Evolutionary conservation across 2,888 invertebrate genomes (phyloP).

Genomic region (Dasysyrphus tricinctus): DNA sequence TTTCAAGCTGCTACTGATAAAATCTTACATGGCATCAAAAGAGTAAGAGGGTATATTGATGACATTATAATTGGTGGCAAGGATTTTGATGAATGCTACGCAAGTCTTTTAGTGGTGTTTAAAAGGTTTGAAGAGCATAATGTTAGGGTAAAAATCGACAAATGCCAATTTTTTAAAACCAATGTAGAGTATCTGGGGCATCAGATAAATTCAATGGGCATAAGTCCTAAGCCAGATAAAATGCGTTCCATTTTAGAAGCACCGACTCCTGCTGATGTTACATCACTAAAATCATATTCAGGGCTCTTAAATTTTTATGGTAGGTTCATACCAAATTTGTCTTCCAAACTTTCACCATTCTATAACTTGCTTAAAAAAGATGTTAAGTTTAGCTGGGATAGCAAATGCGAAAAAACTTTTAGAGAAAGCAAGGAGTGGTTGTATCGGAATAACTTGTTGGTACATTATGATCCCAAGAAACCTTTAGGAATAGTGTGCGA

Average conservation of each 20-base stretch:
- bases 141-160: no score
- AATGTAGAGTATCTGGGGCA: no score
- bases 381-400: background rate
- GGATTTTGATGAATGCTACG: no score
- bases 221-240: no score
- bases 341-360: background rate
- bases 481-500: slow-evolving; percentile 1
- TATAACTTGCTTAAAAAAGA: no score
- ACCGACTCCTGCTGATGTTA: no score
- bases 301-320: background rate
- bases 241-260: no score
- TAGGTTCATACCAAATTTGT: background rate
- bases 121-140: no score
- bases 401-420: background rate
- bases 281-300: background rate
- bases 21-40: background rate
- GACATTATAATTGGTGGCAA: background rate
- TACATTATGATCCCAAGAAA: background rate
- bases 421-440: slow-evolving; percentile 1
- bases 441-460: background rate
- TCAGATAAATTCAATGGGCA: no score
- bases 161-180: no score
- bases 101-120: no score
- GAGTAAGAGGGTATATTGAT: background rate
- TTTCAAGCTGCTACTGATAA: slow-evolving; percentile 2